These are phyloP conservation scores for Agapornis canus DNA, from an alignment of 2,797 vertebrate genomes.

Conservation along the genomic window DNA sequence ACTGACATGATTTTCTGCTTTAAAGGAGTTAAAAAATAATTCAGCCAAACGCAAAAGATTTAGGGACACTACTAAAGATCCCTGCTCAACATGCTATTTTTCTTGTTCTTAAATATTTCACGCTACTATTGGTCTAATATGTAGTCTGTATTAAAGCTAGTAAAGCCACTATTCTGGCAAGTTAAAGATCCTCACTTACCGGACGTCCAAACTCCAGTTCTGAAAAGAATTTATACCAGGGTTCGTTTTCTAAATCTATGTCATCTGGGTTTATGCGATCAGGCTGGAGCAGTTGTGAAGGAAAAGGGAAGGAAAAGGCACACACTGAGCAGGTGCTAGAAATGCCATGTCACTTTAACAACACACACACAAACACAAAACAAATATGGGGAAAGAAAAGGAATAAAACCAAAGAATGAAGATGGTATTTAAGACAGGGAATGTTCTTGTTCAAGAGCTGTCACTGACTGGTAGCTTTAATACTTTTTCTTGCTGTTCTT, in stretches of 20 bases:
- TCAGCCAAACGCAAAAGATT: neutral
- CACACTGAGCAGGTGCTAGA: constrained; percentile 77
- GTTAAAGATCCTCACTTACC: constrained; percentile 89
- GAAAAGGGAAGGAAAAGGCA: constrained; percentile 82
- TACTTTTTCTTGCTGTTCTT: neutral
- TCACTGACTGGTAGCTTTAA: neutral
- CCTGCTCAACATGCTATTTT: neutral
- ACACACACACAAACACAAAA: constrained; percentile 29
- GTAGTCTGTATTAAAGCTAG: neutral
- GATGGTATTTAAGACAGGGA: neutral
- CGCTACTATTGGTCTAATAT: neutral
- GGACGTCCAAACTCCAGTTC: constrained; percentile 98
- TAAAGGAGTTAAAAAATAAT: neutral
- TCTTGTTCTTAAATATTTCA: neutral
- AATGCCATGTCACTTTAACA: constrained; percentile 55
- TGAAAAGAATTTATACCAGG: constrained; percentile 99
- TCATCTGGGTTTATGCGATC: constrained; percentile 91
- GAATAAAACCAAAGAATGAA: constrained; percentile 50
- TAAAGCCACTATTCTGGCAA: neutral
- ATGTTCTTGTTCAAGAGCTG: constrained; percentile 20
- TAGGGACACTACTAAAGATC: neutral
- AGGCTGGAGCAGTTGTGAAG: constrained; percentile 87
- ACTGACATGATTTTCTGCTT: neutral
- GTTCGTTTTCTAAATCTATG: constrained; percentile 99
- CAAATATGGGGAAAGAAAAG: neutral